Evolutionary conservation across 2,888 invertebrate species (phyloP).

Genomic region (Drosophila peninsularis): DNA sequence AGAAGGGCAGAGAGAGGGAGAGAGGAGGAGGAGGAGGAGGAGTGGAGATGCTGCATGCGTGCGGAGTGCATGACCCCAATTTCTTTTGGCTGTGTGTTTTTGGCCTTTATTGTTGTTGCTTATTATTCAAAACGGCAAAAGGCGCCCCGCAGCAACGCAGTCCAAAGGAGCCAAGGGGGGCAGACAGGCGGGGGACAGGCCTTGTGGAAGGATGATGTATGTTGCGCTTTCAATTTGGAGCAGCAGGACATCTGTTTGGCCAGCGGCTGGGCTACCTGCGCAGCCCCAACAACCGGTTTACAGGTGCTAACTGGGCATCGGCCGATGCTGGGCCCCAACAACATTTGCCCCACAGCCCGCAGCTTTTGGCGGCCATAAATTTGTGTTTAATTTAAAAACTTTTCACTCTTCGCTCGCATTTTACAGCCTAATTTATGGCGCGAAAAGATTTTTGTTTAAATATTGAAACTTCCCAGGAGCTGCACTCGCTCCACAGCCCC

Average conservation of each 20-base stretch:
- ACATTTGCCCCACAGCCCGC: conserved; percentile 70
- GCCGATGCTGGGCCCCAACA: conserved; percentile 9
- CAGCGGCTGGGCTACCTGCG: conserved; percentile 44
- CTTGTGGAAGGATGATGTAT: conserved; percentile 75
- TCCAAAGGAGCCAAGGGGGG: not conserved
- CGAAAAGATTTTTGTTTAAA: conserved; percentile 66
- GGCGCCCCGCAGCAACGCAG: conserved; percentile 46
- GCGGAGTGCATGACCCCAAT: conserved; percentile 77
- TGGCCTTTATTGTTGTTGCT: conserved; percentile 16
- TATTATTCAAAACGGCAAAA: conserved; percentile 59
- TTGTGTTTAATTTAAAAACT: conserved; percentile 76
- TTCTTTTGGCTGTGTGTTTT: conserved; percentile 55
- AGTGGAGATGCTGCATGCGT: conserved; percentile 41
- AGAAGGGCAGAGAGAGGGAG: not conserved
- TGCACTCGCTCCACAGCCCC: not conserved
- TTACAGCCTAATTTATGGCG: conserved; percentile 68
- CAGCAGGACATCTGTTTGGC: conserved; percentile 83
- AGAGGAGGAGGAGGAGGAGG: not conserved
- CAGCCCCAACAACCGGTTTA: conserved; percentile 63
- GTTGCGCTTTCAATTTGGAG: conserved; percentile 82
- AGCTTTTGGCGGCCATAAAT: conserved; percentile 73
- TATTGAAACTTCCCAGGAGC: conserved; percentile 51
- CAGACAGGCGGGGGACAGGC: conserved; percentile 8
- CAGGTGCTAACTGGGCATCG: conserved; percentile 71
- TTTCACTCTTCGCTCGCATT: conserved; percentile 68